A percentile compares a stretch with the other conserved stretches of the same genome.
phyloP scores from a whole-genome alignment of 2,113 vertebrate species.

The Natator depressus region DNA sequence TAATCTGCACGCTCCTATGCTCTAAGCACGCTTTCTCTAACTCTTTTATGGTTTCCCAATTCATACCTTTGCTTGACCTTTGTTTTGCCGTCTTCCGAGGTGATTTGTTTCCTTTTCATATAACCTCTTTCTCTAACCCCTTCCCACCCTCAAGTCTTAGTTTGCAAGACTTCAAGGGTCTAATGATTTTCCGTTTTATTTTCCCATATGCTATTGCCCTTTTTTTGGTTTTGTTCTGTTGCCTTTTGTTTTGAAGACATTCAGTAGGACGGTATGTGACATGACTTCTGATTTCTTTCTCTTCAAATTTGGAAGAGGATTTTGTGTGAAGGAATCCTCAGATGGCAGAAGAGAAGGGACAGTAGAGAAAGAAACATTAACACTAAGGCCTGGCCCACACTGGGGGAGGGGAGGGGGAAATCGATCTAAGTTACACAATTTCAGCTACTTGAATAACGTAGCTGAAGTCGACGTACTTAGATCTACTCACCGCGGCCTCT shows the following conservation, averaged over 20 bases:
- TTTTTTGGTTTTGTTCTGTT: neutral
- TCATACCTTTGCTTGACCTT: conserved; percentile 2
- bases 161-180: neutral
- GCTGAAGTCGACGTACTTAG: too few species aligned
- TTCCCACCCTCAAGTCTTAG: neutral
- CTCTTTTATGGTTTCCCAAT: neutral
- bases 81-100: neutral
- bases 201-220: conserved; percentile 39
- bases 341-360: neutral
- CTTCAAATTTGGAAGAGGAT: neutral
- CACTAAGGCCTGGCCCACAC: too few species aligned
- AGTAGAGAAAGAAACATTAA: neutral
- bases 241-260: conserved; percentile 69
- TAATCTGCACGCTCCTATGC: conserved; percentile 56
- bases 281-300: conserved; percentile 71
- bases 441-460: too few species aligned
- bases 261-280: conserved; percentile 87
- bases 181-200: conserved; percentile 61
- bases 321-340: neutral
- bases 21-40: neutral
- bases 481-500: too few species aligned
- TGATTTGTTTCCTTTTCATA: neutral
- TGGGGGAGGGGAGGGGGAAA: too few species aligned
- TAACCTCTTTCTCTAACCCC: conserved; percentile 39
- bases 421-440: too few species aligned